These are phyloP conservation scores for Cherax quadricarinatus DNA, from an alignment of 1,140 invertebrate genomes.

Conservation along the genomic window DNA sequence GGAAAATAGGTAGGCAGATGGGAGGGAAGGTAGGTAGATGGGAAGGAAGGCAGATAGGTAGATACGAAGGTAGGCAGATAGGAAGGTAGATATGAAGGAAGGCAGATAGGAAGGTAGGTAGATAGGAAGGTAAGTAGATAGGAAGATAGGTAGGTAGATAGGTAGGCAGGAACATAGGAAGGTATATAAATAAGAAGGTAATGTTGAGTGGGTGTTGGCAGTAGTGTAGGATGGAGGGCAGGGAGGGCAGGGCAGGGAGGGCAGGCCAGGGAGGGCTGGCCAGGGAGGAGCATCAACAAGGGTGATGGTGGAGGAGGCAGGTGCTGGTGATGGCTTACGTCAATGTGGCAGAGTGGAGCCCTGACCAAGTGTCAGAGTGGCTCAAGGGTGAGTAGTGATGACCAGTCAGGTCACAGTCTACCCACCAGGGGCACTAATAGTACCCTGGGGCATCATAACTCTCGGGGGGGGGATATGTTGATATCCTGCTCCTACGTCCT, in stretches of 20 bases:
- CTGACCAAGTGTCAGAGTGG: constrained; percentile 96
- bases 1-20: too few relatives aligned
- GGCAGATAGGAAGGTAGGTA: too few relatives aligned
- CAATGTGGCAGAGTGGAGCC: constrained; percentile 93
- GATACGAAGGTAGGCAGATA: too few relatives aligned
- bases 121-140: too few relatives aligned
- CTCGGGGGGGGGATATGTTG: constrained; percentile 15
- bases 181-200: too few relatives aligned
- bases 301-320: constrained; percentile 46
- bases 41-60: too few relatives aligned
- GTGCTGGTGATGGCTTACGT: constrained; percentile 80
- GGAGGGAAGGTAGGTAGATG: too few relatives aligned
- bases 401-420: background rate
- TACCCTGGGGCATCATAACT: background rate
- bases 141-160: too few relatives aligned
- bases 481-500: constrained; percentile 16
- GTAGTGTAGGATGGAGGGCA: background rate
- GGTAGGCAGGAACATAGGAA: too few relatives aligned
- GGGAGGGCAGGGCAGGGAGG: background rate
- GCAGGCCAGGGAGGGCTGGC: background rate
- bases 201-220: background rate
- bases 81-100: too few relatives aligned
- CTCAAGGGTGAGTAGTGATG: constrained; percentile 83
- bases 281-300: background rate
- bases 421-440: background rate